Evolutionary conservation across 2,888 invertebrate species (phyloP), one percentile per base, ranked within the genome.

Genomic region (Blastobasis lacticolella): DNA sequence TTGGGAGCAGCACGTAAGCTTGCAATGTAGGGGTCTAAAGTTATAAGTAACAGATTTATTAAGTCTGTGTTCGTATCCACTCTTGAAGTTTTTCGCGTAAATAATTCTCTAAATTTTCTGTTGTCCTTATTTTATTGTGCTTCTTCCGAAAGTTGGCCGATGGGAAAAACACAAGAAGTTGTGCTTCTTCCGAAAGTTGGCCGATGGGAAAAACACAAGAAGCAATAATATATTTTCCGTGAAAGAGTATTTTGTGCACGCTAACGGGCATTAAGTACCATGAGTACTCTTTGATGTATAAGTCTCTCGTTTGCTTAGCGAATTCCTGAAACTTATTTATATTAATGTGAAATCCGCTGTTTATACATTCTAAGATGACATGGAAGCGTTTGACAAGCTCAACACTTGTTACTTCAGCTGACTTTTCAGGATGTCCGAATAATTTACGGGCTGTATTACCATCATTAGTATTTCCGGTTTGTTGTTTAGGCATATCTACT

Each of bases 101-200:
- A 46, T 6, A 49, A 52, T 37, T 49, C 40, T 53, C 56, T 52
- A 2, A 42, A 48, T 48, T 46, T 54, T 7, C 55, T 38, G 5
- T 52, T 54, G 44, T 56, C 54, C 53, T 53, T 54, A 46, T 54
- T 57, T 54, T 54, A n/a, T n/a, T n/a, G n/a, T n/a, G n/a, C 54
- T 8, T 51, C 57, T 43, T 57, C 53, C 1, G 53, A 54, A 50
- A 54, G 53, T 50, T 54, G 52, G 10, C 56, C 57, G 8, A 54
- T 47, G 1, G 50, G 46, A 6, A 51, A 10, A 10, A 44, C 6
- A 23, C 41, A 46, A 38, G 47, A n/a, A 37, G 42, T n/a, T n/a
- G n/a, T n/a, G 57, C 54, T 50, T 54, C 49, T 45, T 54, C 54
- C 9, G 57, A 57, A 49, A 54, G 53, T 50, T 54, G 52, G 10